Conservation (phyloP, 1,140 invertebrate genomes). For the Chrysomallon squamiferum region DNA sequence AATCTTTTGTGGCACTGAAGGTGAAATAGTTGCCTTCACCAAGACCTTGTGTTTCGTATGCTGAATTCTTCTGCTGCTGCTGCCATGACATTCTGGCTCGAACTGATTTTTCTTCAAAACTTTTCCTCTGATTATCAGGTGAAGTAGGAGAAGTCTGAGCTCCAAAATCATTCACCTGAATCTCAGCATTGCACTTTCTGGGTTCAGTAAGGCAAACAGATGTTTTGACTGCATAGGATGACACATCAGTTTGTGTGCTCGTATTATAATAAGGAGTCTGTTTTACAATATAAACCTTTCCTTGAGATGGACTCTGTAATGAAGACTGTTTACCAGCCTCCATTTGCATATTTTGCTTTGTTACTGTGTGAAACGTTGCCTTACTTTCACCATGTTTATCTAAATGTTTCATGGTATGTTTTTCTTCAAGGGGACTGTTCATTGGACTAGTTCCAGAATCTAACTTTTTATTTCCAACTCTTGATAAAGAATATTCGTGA, state of each 20-base stretch:
- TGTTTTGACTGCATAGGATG: constrained; percentile 25
- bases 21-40: neutral
- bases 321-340: neutral
- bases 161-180: constrained; percentile 19
- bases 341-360: too few relatives aligned
- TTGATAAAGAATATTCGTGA: too few relatives aligned
- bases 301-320: neutral
- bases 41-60: neutral
- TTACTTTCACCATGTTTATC: neutral
- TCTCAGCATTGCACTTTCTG: constrained; percentile 17
- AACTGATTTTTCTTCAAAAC: constrained; percentile 28
- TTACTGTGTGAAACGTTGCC: neutral
- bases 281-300: constrained; percentile 36
- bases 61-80: constrained; percentile 2
- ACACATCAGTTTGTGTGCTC: constrained; percentile 54
- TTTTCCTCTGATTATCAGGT: constrained; percentile 12
- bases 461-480: neutral
- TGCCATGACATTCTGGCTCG: constrained; percentile 28
- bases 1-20: neutral
- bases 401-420: neutral
- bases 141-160: constrained; percentile 15
- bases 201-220: constrained; percentile 8
- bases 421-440: constrained; percentile 30
- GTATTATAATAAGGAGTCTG: constrained; percentile 57
- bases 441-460: constrained; percentile 44